Percentiles rank a stretch among this genome's conserved stretches.
These are phyloP conservation scores for Falco berigora DNA, from an alignment of 2,797 vertebrate species.

Conservation along the genomic window DNA sequence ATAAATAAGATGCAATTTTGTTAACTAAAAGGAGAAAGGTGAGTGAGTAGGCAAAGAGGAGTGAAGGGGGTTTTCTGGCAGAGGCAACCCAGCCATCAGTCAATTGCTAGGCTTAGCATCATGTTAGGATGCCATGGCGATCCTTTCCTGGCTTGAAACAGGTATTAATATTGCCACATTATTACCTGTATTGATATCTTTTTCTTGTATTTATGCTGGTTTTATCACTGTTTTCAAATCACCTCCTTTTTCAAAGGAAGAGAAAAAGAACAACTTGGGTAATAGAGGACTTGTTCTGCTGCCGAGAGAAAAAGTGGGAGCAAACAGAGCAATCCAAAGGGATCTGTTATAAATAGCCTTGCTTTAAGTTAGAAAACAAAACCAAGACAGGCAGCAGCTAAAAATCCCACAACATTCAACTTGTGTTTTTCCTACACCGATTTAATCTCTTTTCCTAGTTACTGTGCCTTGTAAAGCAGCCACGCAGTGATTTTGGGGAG, in stretches of 20 bases:
- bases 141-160: not conserved
- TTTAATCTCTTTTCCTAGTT: not conserved
- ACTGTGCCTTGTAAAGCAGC: not conserved
- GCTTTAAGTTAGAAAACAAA: not conserved
- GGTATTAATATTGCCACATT: not conserved
- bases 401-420: not conserved
- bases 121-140: not conserved
- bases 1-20: not conserved
- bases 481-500: not conserved
- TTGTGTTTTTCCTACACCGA: not conserved
- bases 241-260: not conserved
- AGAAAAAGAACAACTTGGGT: not conserved
- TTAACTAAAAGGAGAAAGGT: not conserved
- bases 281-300: not conserved
- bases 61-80: not conserved
- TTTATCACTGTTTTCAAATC: not conserved
- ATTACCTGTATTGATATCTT: not conserved
- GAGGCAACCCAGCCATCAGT: not conserved
- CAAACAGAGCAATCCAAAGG: not conserved
- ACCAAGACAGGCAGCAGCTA: not conserved
- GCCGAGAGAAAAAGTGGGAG: not conserved
- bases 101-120: not conserved
- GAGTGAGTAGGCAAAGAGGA: not conserved
- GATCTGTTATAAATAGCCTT: not conserved
- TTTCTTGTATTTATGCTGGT: not conserved